Base-by-base conservation (phyloP, 1,140 invertebrate genomes). In the Hyposmocoma kahamanoa region DNA sequence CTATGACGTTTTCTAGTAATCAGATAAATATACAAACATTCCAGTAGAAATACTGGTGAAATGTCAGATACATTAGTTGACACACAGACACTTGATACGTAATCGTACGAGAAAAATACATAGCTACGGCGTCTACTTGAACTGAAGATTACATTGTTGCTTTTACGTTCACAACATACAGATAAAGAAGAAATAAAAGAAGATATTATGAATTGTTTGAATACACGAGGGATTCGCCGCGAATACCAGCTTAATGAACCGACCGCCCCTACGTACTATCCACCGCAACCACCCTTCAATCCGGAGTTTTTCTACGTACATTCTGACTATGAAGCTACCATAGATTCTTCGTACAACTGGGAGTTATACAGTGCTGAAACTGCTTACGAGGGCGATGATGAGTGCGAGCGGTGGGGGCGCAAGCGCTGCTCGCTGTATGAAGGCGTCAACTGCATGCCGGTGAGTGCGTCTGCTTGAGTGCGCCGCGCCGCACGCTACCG, bases 391-490 rank as follows among this genome's bases (percentile, higher is more conserved):
- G 54, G 52, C 43, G 50, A 62, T 42, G 58, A 65, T 42, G 64
- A 70, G 47, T 52, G 59, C 46, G 56, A 47, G 26, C 69, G 58
- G 67, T 67, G 65, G 65, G 60, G 64, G 55, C 71, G 42, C 51
- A 18, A 15, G 38, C 50, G 74, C 46, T 65, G 63, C 48, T 81
- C 78, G 48, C 54, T 84, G 41, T 82, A 80, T 57, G 78, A 81
- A 65, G 77, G 78, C 60, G 76, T 82, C 58, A 75, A 79, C 68
- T 77, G 65, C 44, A 53, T 61, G 63, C 64, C 74, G 73, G 81
- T 84, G 78, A 82, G 78, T 80, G 72, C 62, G 63, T 61, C 48
- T 57, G 53, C 55, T 63, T 62, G 64, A 64, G 69, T 67, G 64
- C 60, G 59, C 45, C 58, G 58, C 62, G 60, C 38, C 61, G 63